Percentiles rank a stretch among this genome's conserved stretches.
Conservation (phyloP, 1,140 invertebrate species). For the Spodoptera frugiperda region DNA sequence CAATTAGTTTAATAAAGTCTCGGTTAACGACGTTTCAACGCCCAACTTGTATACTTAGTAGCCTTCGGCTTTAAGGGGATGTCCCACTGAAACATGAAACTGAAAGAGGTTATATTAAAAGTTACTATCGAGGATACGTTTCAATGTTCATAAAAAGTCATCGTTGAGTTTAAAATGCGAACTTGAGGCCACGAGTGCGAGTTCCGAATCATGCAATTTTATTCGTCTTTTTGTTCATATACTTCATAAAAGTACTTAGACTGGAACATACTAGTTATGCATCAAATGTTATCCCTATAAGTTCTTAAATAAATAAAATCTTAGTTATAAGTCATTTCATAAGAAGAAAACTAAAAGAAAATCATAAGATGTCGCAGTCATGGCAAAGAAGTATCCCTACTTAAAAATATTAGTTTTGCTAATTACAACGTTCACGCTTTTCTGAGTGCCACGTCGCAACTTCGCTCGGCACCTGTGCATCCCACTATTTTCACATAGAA, state of each 20-base stretch:
- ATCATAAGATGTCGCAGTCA: background rate
- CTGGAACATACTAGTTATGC: too few relatives aligned
- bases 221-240: too few relatives aligned
- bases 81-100: background rate
- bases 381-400: background rate
- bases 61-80: conserved; percentile 1
- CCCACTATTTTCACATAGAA: conserved; percentile 23
- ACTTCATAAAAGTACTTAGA: too few relatives aligned
- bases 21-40: conserved; percentile 14
- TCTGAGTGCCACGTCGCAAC: background rate
- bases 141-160: too few relatives aligned
- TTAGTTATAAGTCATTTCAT: too few relatives aligned
- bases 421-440: conserved; percentile 13
- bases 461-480: conserved; percentile 12
- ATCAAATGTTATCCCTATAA: too few relatives aligned
- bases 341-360: background rate
- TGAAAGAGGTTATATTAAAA: background rate
- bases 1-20: conserved; percentile 30
- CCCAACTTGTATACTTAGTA: conserved; percentile 17
- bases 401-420: conserved; percentile 18
- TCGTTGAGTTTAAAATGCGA: too few relatives aligned
- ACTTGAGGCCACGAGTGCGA: too few relatives aligned
- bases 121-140: too few relatives aligned
- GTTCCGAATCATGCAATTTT: too few relatives aligned
- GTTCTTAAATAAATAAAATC: too few relatives aligned